Evolutionary conservation across 2,797 vertebrate species (phyloP).

Genomic region (Loris lydekkerianus): DNA sequence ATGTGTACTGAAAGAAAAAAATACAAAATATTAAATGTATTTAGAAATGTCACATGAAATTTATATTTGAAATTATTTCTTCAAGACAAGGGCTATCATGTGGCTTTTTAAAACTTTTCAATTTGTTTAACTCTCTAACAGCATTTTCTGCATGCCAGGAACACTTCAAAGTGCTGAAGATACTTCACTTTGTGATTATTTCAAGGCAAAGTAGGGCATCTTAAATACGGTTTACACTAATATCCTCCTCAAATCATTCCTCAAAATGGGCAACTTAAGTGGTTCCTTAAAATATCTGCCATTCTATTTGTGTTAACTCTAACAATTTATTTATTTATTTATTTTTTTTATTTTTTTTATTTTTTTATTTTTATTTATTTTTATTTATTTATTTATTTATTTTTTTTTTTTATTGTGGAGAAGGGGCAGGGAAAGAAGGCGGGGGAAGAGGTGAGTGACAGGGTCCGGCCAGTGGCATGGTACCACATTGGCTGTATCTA

Average conservation of each 20-base stretch:
- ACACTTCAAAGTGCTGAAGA: not conserved
- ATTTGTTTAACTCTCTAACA: not conserved
- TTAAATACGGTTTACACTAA: conserved; percentile 42
- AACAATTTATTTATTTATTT: too few species aligned
- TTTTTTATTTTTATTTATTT: too few species aligned
- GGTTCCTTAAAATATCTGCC: conserved; percentile 43
- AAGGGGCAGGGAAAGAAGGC: too few species aligned
- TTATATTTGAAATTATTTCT: not conserved
- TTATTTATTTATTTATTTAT: too few species aligned
- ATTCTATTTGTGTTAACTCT: conserved; percentile 51
- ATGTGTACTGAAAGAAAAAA: too few species aligned
- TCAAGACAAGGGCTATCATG: not conserved
- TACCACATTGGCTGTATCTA: too few species aligned
- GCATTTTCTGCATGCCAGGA: not conserved
- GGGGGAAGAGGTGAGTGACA: too few species aligned
- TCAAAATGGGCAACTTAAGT: not conserved
- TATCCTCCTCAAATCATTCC: not conserved
- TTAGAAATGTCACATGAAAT: not conserved
- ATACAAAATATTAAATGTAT: not conserved
- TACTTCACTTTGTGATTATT: not conserved
- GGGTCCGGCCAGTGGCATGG: too few species aligned
- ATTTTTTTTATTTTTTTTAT: too few species aligned
- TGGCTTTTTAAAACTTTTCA: not conserved
- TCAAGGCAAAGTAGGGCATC: conserved; percentile 9
- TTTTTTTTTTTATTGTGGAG: too few species aligned